Conservation (phyloP, 2,888 invertebrate genomes). For the Perizoma affinitatum region DNA sequence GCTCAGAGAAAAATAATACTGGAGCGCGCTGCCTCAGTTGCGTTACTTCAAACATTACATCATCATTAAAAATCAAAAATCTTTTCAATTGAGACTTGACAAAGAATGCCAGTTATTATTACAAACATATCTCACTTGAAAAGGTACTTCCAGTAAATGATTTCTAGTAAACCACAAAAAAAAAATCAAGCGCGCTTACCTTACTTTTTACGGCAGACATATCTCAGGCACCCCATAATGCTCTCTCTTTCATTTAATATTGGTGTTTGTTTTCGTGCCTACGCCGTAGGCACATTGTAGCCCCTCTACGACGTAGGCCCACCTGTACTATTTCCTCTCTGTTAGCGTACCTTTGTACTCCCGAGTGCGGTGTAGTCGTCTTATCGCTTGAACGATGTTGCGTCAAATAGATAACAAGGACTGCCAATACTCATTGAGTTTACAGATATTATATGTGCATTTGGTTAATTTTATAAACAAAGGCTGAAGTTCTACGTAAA, state of each 20-base stretch:
- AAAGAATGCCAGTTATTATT: too few species aligned
- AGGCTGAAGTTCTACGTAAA: neutral
- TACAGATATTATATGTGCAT: constrained; percentile 3
- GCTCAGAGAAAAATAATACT: neutral
- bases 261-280: neutral
- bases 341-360: constrained; percentile 1
- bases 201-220: too few species aligned
- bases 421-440: constrained; percentile 25
- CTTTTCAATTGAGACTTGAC: too few species aligned
- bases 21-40: too few species aligned
- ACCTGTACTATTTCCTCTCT: neutral
- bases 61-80: too few species aligned
- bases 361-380: constrained; percentile 27
- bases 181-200: too few species aligned
- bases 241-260: neutral
- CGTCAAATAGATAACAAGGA: constrained; percentile 25
- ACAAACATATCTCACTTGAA: too few species aligned
- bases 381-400: constrained; percentile 32
- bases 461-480: neutral
- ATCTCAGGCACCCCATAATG: neutral
- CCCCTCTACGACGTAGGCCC: neutral
- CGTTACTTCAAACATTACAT: too few species aligned
- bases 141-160: too few species aligned
- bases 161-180: too few species aligned
- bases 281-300: constrained; percentile 10